phyloP scores from a whole-genome alignment of 2,888 invertebrate genomes.

The Folsomia manolachei region DNA sequence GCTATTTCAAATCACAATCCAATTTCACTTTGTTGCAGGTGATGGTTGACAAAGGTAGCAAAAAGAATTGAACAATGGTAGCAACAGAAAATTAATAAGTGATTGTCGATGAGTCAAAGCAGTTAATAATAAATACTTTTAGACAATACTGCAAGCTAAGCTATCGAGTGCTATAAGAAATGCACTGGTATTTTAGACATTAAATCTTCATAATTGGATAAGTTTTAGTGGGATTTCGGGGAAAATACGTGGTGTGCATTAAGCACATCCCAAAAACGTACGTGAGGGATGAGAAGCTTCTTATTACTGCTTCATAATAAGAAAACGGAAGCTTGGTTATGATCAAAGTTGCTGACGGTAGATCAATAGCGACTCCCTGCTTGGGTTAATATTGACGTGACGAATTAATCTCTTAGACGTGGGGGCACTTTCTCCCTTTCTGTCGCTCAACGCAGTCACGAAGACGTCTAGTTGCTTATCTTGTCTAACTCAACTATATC shows the following conservation, averaged over 20 bases:
- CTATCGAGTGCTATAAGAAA: neutral
- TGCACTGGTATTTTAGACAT: neutral
- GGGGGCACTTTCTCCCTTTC: neutral
- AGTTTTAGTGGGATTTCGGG: constrained; percentile 14
- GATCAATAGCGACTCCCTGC: constrained; percentile 13
- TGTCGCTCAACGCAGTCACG: too few species aligned
- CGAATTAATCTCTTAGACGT: constrained; percentile 16
- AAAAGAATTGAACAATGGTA: too few species aligned
- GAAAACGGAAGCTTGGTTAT: neutral
- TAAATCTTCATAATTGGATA: constrained; percentile 17
- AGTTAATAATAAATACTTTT: too few species aligned
- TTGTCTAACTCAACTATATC: neutral
- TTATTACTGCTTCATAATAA: neutral
- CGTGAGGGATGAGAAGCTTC: neutral
- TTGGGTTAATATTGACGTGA: constrained; percentile 18
- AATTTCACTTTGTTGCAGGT: too few species aligned
- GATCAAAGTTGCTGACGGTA: constrained; percentile 8
- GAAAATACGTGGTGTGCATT: constrained; percentile 3
- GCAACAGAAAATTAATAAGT: too few species aligned
- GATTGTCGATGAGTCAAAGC: too few species aligned
- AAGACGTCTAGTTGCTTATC: too few species aligned
- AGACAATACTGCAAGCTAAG: too few species aligned
- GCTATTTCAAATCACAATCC: too few species aligned
- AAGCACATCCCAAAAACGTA: neutral
- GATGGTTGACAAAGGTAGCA: too few species aligned